Base-by-base conservation (phyloP, 2,888 invertebrate genomes). In the Dryobotodes eremita region DNA sequence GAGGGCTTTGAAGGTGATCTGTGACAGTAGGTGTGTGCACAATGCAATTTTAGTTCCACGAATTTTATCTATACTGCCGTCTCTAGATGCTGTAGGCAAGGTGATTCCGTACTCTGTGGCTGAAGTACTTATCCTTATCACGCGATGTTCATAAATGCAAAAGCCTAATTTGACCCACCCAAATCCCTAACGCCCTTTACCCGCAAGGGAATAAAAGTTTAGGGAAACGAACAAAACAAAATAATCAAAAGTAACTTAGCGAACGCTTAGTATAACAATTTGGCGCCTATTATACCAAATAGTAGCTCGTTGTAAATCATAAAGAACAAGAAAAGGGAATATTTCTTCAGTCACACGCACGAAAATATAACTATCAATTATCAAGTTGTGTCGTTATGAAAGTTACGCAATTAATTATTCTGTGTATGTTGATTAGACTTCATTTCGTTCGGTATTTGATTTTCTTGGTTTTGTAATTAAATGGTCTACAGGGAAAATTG, bases 241-340 rank as follows among this genome's bases (percentile, higher is more conserved):
- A 77, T 79, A 78, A 87, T 86, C 75, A 83, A 81, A 87, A 81
- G 73, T 78, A 62, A 83, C 80, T 87, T 77, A 79, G 59, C 46
- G 5, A 76, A 79, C 73, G 73, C 69, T 83, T 76, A 81, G 81
- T 80, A 66, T 53, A 70, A 71, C 46, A 82, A 69, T 76, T 83
- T 80, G 62, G 48, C 65, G 66, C 62, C 71, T 65, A 74, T 85
- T 85, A 82, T 76, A 55, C 23, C 5, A 82, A 78, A 74, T 82
- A 75, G 70, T 57, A 57, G 65, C 71, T 59, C 62, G 64, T 73
- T 76, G 65, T 86, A 86, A 83, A 86, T 83, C 71, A 86, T 75
- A 77, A 66, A 62, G 73, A 81, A 76, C 75, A 73, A 80, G 76
- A 71, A 75, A 70, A 48, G 55, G 71, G 42, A 65, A 71, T 55